phyloP scores from a whole-genome alignment of 2,888 invertebrate species.

The Masnerella sp. region DNA sequence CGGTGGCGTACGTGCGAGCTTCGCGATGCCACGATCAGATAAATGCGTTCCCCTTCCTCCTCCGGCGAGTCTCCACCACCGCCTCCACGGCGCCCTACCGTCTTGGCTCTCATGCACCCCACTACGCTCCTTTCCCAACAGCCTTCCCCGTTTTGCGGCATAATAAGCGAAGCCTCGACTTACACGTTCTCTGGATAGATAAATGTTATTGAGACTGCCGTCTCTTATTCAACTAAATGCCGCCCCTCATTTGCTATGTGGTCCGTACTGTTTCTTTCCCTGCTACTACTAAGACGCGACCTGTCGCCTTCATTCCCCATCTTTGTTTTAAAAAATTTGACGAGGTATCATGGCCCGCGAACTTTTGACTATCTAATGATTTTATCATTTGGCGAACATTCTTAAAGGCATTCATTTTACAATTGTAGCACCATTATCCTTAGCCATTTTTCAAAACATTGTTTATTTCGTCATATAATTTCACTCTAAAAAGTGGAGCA shows the following conservation, averaged over 20 bases:
- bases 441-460: no score
- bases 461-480: no score
- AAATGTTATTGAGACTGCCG: conserved; percentile 58
- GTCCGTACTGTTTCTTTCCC: conserved; percentile 36
- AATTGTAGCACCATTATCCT: no score
- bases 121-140: conserved; percentile 61
- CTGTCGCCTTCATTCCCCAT: conserved; percentile 16
- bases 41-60: conserved; percentile 63
- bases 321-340: conserved; percentile 9
- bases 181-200: conserved; percentile 55
- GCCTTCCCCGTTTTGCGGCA: conserved; percentile 62
- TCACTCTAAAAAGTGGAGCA: no score
- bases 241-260: conserved; percentile 59
- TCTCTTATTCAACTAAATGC: conserved; percentile 56
- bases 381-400: no score
- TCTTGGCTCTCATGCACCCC: conserved; percentile 56
- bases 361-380: no score
- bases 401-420: no score
- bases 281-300: conserved; percentile 18
- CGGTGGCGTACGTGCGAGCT: conserved; percentile 71
- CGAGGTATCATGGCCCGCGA: conserved; percentile 22
- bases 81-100: conserved; percentile 48
- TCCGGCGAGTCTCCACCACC: conserved; percentile 50
- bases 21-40: conserved; percentile 72
- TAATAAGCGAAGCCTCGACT: conserved; percentile 50